Evolutionary conservation across 2,113 vertebrate species (phyloP).

Genomic region (Scomber japonicus): DNA sequence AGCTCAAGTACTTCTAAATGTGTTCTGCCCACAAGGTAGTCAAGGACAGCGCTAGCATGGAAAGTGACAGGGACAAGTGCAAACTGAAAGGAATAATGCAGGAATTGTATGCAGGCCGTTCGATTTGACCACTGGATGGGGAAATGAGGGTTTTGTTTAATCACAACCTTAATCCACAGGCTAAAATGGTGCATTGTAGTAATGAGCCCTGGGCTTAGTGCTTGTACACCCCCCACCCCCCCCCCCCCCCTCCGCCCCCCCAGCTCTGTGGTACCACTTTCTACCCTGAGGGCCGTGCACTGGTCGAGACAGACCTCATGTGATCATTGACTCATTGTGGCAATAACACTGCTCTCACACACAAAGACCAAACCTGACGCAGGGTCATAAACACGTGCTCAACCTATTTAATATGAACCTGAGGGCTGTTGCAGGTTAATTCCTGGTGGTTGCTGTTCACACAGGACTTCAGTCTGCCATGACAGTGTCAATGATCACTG

Average conservation of each 20-base stretch:
- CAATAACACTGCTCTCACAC: neutral
- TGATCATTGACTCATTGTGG: neutral
- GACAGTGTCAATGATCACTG: too few species aligned
- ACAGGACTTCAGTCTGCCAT: too few species aligned
- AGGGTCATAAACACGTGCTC: neutral
- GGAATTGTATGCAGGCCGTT: slow-evolving; percentile 41
- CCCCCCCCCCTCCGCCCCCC: neutral
- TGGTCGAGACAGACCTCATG: slow-evolving; percentile 6
- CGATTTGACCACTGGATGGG: slow-evolving; percentile 51
- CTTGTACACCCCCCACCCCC: neutral
- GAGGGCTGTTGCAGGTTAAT: neutral
- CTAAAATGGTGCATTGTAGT: slow-evolving; percentile 66
- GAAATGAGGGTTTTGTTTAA: slow-evolving; percentile 66
- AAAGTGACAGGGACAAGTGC: neutral
- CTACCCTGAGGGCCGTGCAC: neutral
- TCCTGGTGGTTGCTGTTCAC: too few species aligned
- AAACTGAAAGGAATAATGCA: slow-evolving; percentile 24
- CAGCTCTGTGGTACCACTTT: slow-evolving; percentile 31
- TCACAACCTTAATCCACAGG: slow-evolving; percentile 56
- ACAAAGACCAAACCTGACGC: neutral
- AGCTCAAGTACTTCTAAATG: neutral
- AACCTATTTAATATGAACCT: neutral
- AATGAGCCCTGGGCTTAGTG: slow-evolving; percentile 64
- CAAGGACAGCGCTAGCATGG: neutral
- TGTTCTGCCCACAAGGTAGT: neutral